phyloP scores from a whole-genome alignment of 2,113 vertebrate genomes.

The Ictalurus punctatus region DNA sequence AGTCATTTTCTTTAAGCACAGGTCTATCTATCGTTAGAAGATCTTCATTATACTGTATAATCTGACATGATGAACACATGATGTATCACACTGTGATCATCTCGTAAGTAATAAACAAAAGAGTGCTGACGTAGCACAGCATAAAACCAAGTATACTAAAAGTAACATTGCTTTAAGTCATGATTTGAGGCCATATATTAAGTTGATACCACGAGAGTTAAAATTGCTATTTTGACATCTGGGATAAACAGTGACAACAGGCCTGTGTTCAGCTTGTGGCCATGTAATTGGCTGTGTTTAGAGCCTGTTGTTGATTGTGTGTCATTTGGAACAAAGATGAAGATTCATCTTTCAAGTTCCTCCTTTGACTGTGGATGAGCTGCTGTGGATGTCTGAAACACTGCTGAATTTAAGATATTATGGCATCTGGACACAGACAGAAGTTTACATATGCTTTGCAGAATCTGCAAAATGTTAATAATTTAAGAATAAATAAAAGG shows the following conservation, averaged over 20 bases:
- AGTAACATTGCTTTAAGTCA: background rate
- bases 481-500: no score
- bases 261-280: slow-evolving; percentile 11
- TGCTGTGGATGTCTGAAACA: background rate
- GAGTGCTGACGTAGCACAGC: background rate
- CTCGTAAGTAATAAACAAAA: background rate
- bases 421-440: background rate
- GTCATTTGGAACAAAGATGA: slow-evolving; percentile 20
- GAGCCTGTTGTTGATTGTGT: slow-evolving; percentile 36
- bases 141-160: background rate
- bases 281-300: background rate
- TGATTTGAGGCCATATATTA: background rate
- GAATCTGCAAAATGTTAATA: no score
- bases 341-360: background rate
- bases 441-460: no score
- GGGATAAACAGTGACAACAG: slow-evolving; percentile 16
- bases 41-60: background rate
- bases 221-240: slow-evolving; percentile 1
- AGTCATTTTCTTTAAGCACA: background rate
- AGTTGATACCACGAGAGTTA: background rate
- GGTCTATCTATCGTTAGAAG: background rate
- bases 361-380: background rate
- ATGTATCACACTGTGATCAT: background rate
- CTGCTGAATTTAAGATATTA: background rate
- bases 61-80: background rate